Evolutionary conservation across 2,888 invertebrate genomes (phyloP), one percentile per base, ranked within the genome.

Genomic region (Agriopis aurantiaria): DNA sequence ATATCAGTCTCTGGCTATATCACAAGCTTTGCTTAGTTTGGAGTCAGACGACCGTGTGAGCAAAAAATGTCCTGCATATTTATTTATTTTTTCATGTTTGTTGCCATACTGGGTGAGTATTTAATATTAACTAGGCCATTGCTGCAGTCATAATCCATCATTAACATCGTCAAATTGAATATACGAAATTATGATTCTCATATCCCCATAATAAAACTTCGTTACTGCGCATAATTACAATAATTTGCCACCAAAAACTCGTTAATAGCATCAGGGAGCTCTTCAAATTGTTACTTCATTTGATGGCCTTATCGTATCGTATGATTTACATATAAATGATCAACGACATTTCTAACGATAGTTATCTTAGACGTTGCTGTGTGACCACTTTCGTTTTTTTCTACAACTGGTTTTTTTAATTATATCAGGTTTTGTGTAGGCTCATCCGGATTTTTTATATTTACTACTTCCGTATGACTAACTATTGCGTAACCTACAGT

Each of bases 371-470:
- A 12, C n/a, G 48, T n/a, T 41, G 71, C 51, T 70, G 77, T 74
- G 69, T 71, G 72, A 75, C 78, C 75, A 78, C 81, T 81, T 81
- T 81, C 81, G 75, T 79, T 81, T 80, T 78, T 81, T 78, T 77
- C 73, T 72, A 68, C 62, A 59, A 75, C 78, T 74, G 70, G 77
- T 75, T 75, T 64, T 62, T 68, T 63, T 75, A 77, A 77, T 75
- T 76, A 74, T 71, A 68, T 74, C 64, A 66, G 62, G 57, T 73
- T 57, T 68, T 55, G 56, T 74, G 71, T 77, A 69, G 71, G 72
- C 70, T 74, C 75, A 73, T 73, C 76, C 65, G 68, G 63, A 72
- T 72, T 75, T 73, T 71, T 66, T 65, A 69, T 73, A 57, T 57
- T 23, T 12, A 58, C 45, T 33, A 66, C 66, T 66, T 70, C 70